Conservation (phyloP, 2,888 invertebrate species). For the Camptogramma bilineatum region DNA sequence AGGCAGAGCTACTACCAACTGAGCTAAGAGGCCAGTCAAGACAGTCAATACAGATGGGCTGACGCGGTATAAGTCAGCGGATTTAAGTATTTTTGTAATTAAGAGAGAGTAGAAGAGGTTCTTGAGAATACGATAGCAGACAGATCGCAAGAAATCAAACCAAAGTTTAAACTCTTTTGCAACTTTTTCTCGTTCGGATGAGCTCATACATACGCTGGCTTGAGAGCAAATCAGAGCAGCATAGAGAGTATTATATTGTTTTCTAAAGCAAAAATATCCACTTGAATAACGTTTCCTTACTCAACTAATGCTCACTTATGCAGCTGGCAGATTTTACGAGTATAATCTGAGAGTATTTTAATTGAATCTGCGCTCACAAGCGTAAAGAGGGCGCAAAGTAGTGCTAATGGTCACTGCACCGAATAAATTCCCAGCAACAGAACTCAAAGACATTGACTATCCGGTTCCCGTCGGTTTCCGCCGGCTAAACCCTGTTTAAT, state of each 20-base stretch:
- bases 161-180: not conserved
- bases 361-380: not conserved
- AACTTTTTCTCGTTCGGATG: not conserved
- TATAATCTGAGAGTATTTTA: not conserved
- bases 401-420: not conserved
- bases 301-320: not conserved
- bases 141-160: not conserved
- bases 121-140: not conserved
- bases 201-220: not conserved
- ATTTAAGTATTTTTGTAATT: no score
- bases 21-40: no score
- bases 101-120: no score
- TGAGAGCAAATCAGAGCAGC: not conserved
- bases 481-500: conserved; percentile 21
- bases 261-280: no score
- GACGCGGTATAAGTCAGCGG: no score
- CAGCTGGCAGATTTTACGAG: not conserved
- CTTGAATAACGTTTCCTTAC: not conserved
- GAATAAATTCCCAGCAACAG: conserved; percentile 6
- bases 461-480: conserved; percentile 14
- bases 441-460: conserved; percentile 14
- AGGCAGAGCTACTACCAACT: no score
- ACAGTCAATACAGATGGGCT: no score
- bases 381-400: not conserved
- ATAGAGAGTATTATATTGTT: not conserved